Percentiles rank a stretch among this genome's conserved stretches.
Evolutionary conservation across 1,140 invertebrate species (phyloP).

Genomic region (Monomorium pharaonis): DNA sequence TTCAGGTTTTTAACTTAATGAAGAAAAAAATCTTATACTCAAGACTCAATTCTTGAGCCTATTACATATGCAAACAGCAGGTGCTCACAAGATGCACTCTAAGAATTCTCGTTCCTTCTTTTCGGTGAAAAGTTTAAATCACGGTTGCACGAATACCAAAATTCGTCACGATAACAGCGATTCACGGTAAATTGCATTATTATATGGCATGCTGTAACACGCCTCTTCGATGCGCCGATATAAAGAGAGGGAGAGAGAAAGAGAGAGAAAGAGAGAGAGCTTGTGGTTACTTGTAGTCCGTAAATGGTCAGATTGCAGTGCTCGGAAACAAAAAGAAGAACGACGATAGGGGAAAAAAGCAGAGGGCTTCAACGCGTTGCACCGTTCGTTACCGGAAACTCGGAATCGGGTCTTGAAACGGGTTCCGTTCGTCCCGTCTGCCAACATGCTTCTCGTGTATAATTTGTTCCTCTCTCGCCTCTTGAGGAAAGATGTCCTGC

Average conservation of each 20-base stretch:
- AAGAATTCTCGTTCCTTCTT: conserved; percentile 16
- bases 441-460: conserved; percentile 49
- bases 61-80: conserved; percentile 15
- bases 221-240: conserved; percentile 43
- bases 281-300: conserved; percentile 37
- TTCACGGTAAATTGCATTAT: conserved; percentile 56
- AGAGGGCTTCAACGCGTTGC: conserved; percentile 35
- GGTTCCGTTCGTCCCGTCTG: conserved; percentile 29
- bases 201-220: conserved; percentile 39
- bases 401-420: conserved; percentile 55
- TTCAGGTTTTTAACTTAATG: not conserved
- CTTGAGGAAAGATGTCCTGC: conserved; percentile 16
- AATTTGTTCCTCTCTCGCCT: conserved; percentile 30
- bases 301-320: conserved; percentile 58
- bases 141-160: conserved; percentile 33
- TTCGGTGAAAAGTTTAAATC: conserved; percentile 45
- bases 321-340: conserved; percentile 28
- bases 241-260: not conserved
- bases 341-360: not conserved
- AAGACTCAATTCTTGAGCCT: not conserved
- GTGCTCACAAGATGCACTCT: not conserved
- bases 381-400: conserved; percentile 44
- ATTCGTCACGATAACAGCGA: conserved; percentile 45
- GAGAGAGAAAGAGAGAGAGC: not conserved
- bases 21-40: not conserved